Conservation (phyloP, 1,140 invertebrate genomes). For the Cheumatopsyche charites region DNA sequence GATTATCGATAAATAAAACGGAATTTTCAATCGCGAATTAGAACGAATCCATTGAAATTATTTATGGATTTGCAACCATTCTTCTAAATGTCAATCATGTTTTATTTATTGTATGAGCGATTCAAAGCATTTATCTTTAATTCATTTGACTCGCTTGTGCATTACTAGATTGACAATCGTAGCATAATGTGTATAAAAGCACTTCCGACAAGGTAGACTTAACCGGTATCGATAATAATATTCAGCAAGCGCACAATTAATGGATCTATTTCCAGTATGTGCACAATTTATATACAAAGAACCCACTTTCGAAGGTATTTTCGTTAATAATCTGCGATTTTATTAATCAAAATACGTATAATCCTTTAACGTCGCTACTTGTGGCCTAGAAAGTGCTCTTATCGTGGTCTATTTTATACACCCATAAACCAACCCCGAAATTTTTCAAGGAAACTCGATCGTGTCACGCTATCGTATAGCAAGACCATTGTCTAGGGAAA, state of each 20-base stretch:
- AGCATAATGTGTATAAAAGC: background rate
- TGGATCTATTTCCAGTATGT: background rate
- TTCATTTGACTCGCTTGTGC: constrained; percentile 3
- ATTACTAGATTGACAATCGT: constrained; percentile 13
- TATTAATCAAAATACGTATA: background rate
- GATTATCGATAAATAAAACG: background rate
- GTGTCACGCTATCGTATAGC: constrained; percentile 43
- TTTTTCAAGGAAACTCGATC: constrained; percentile 39
- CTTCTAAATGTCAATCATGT: background rate
- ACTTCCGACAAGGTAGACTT: constrained; percentile 8
- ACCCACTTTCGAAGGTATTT: background rate
- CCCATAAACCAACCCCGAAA: constrained; percentile 40
- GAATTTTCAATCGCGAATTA: background rate
- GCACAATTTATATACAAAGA: background rate
- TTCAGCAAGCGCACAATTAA: constrained; percentile 2
- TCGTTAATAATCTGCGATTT: background rate
- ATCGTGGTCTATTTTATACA: constrained; percentile 42
- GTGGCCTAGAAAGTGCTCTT: constrained; percentile 38
- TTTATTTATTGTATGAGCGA: background rate
- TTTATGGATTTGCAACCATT: background rate
- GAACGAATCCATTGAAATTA: background rate
- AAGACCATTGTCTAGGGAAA: constrained; percentile 9
- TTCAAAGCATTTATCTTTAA: background rate
- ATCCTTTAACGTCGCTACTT: constrained; percentile 1
- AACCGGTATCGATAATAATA: constrained; percentile 13